Evolutionary conservation across 2,888 invertebrate species (phyloP), one percentile per base, ranked within the genome.

Genomic region (Actias luna): DNA sequence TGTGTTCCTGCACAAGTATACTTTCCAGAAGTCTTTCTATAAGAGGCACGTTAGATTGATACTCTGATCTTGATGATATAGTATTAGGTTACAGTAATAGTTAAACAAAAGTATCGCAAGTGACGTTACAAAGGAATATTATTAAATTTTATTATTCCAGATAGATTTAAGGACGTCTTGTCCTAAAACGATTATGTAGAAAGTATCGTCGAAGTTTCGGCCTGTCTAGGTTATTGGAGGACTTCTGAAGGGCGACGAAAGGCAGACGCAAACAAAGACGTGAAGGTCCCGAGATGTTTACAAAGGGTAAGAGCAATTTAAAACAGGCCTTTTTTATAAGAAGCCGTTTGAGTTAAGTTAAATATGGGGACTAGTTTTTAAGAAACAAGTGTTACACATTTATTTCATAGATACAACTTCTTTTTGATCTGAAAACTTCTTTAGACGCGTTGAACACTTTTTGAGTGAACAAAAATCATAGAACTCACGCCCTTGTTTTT

Each of bases 171-270:
- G 46, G 42, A 57, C 39, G 31, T 12, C 58, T 33, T 36, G 14
- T 33, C 42, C 31, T 57, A 62, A 58, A 62, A 31, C 42, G 57
- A 62, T 62, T 58, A 62, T 31, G 18, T 22, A 42, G 16, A 62
- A 62, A 62, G 57, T 62, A 8, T 22, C 58, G 27, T n/a, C 57
- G 31, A 58, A 58, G 42, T 33, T 62, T 61, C 58, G 22, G 58
- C 39, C 39, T 31, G 58, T 62, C 61, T 62, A 62, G 61, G 61
- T 62, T 62, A 62, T 42, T 58, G 31, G 58, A 61, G 55, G 57
- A 39, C 61, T 62, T 36, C 4, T 58, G 33, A 62, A 62, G 61
- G 61, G 22, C 61, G 42, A 18, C 16, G 57, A 62, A 62, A 62
- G 61, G 58, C 61, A 62, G 61, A 62, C 61, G 42, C 55, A 55